Percentiles rank a stretch among this genome's conserved stretches.
phyloP scores from a whole-genome alignment of 2,888 invertebrate genomes.

The Malthinus seriepunctatus region DNA sequence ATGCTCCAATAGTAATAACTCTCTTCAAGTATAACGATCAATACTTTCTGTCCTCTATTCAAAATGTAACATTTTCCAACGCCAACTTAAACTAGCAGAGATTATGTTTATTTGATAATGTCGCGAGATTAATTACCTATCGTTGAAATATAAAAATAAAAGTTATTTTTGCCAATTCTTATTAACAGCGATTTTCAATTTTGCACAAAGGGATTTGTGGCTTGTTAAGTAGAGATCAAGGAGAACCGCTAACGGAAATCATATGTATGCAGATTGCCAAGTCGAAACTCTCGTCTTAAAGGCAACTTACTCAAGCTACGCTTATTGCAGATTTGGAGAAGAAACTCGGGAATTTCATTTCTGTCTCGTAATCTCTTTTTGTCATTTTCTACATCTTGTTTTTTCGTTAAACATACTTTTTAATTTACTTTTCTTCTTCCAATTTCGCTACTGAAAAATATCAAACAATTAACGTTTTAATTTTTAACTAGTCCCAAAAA shows the following conservation, averaged over 20 bases:
- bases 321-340: conserved; percentile 24
- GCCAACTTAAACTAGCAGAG: conserved; percentile 1
- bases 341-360: conserved; percentile 20
- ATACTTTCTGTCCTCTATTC: background rate
- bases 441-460: too few species aligned
- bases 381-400: conserved; percentile 4
- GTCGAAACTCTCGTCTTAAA: conserved; percentile 31
- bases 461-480: too few species aligned
- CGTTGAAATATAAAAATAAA: background rate
- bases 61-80: conserved; percentile 1
- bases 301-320: conserved; percentile 21
- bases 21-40: too few species aligned
- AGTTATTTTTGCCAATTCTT: conserved; percentile 10
- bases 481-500: too few species aligned
- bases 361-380: conserved; percentile 18
- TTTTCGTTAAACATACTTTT: conserved; percentile 1
- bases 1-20: conserved; percentile 4
- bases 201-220: conserved; percentile 23
- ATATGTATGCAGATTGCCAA: conserved; percentile 37
- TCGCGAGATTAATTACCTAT: background rate
- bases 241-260: conserved; percentile 25
- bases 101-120: too few species aligned
- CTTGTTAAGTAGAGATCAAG: conserved; percentile 26
- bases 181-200: conserved; percentile 37
- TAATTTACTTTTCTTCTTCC: background rate